Evolutionary conservation across 2,888 invertebrate genomes (phyloP).

Genomic region (Disparrhopalites patrizii): DNA sequence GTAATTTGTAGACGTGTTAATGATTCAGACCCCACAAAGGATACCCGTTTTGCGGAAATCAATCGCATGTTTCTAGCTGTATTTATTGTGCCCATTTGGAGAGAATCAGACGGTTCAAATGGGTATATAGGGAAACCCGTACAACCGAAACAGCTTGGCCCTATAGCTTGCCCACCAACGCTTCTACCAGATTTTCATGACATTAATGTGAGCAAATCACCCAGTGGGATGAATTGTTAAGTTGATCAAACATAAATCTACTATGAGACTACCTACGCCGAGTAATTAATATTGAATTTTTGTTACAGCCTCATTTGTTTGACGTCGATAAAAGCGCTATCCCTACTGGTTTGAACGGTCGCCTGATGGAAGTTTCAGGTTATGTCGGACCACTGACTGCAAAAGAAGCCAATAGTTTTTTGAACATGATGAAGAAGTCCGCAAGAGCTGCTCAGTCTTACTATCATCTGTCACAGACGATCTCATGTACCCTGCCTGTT

Average conservation of each 20-base stretch:
- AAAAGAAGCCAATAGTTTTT: constrained; percentile 62
- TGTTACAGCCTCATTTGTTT: constrained; percentile 16
- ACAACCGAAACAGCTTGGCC: constrained; percentile 18
- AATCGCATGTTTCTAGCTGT: constrained; percentile 64
- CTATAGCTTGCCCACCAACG: constrained; percentile 3
- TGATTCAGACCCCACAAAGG: constrained; percentile 49
- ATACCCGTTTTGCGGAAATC: constrained; percentile 53
- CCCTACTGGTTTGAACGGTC: constrained; percentile 60
- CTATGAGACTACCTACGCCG: neutral
- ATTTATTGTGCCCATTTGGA: constrained; percentile 82
- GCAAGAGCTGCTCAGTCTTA: constrained; percentile 13
- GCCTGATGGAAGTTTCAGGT: constrained; percentile 72
- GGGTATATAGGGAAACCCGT: constrained; percentile 17
- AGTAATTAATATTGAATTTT: neutral
- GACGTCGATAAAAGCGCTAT: constrained; percentile 11
- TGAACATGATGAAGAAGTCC: constrained; percentile 30
- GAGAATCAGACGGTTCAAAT: constrained; percentile 54
- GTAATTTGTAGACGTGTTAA: constrained; percentile 68
- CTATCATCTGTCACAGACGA: constrained; percentile 16
- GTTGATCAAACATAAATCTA: no score
- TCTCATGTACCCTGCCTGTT: constrained; percentile 8
- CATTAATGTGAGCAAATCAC: constrained; percentile 20
- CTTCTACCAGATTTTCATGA: constrained; percentile 15
- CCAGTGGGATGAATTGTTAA: no score
- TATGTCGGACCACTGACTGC: constrained; percentile 89